phyloP scores from a whole-genome alignment of 53 echinoderm and acorn worm species.

The Crossaster papposus region DNA sequence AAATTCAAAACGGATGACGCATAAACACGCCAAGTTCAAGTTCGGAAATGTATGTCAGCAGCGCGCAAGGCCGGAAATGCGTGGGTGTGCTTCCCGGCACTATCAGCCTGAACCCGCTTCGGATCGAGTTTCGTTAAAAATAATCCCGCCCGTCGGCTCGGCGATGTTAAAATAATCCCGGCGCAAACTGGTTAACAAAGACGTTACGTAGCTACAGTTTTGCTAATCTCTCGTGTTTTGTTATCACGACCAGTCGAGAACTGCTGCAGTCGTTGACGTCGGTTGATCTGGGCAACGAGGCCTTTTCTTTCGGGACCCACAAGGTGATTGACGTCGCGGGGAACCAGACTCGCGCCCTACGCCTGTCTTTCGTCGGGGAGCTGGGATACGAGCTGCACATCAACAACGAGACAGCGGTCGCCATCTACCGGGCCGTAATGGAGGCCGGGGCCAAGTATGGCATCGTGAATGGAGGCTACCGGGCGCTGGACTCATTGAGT shows the following conservation, averaged over 20 bases:
- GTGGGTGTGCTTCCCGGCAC: no score
- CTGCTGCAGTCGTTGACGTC: slow-evolving; percentile 76
- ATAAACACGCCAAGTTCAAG: no score
- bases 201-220: not conserved
- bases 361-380: slow-evolving; percentile 95
- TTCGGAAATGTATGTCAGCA: no score
- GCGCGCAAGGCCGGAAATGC: no score
- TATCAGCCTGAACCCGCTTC: no score
- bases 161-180: no score
- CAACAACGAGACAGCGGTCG: slow-evolving; percentile 68
- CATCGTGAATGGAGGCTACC: slow-evolving; percentile 86
- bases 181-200: no score
- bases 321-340: slow-evolving; percentile 78
- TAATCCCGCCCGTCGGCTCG: no score
- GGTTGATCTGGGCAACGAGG: slow-evolving; percentile 88
- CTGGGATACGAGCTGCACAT: slow-evolving; percentile 96
- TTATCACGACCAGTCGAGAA: slow-evolving; percentile 68
- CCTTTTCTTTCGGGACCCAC: slow-evolving; percentile 85
- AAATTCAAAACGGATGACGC: no score
- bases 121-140: no score
- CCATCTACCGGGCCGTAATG: slow-evolving; percentile 89
- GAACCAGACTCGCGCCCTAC: slow-evolving; percentile 76
- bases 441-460: slow-evolving; percentile 80
- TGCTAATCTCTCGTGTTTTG: not conserved
- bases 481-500: slow-evolving; percentile 94